phyloP scores from a whole-genome alignment of 2,113 vertebrate species.

The Urocynchramus pylzowi region DNA sequence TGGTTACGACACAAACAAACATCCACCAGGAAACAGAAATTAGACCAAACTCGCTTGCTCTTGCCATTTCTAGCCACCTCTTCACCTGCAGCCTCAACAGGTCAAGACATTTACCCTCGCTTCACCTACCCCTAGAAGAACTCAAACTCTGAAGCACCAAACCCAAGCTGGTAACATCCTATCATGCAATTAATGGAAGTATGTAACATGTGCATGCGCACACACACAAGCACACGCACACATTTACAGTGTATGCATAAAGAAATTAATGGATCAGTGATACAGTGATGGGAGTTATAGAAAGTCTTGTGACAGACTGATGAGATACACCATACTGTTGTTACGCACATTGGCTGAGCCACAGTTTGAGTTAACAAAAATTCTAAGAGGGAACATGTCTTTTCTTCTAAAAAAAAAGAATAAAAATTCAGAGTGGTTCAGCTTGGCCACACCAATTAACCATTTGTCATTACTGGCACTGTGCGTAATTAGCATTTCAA shows the following conservation, averaged over 20 bases:
- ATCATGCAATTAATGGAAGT: slow-evolving; percentile 46
- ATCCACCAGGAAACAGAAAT: slow-evolving; percentile 5
- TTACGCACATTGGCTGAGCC: slow-evolving; percentile 34
- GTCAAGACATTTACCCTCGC: not conserved
- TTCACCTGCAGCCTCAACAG: slow-evolving; percentile 18
- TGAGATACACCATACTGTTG: not conserved
- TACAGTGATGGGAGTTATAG: slow-evolving; percentile 43
- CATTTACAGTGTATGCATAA: slow-evolving; percentile 52
- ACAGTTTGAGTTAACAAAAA: slow-evolving; percentile 2
- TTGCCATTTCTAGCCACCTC: not conserved
- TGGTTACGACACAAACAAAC: slow-evolving; percentile 42
- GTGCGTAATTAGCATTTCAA: slow-evolving; percentile 42
- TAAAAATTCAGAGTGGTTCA: not conserved
- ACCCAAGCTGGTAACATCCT: slow-evolving; percentile 48
- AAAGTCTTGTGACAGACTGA: slow-evolving; percentile 30
- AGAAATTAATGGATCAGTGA: slow-evolving; percentile 62
- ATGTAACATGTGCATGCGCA: slow-evolving; percentile 56
- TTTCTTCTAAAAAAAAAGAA: not conserved
- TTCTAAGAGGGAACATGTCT: not conserved
- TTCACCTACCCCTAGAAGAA: not conserved
- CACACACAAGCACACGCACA: slow-evolving; percentile 22
- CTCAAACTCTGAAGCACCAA: slow-evolving; percentile 26
- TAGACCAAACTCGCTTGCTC: not conserved
- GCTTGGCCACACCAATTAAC: slow-evolving; percentile 2
- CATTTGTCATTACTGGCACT: slow-evolving; percentile 26